Base-by-base conservation (phyloP, 2,888 invertebrate genomes). In the Alcis repandata region DNA sequence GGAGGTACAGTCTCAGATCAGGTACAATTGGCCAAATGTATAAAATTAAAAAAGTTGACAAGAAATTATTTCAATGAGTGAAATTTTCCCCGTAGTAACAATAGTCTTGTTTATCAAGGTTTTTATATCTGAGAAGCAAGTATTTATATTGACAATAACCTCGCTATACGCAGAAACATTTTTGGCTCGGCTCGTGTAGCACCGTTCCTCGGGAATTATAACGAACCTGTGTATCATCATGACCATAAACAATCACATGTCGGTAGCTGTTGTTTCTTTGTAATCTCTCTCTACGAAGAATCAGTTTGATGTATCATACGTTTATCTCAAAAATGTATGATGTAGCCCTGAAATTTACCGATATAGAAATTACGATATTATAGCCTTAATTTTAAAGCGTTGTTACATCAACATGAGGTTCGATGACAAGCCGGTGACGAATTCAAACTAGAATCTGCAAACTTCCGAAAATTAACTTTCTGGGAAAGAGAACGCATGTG, bases 241-340 rank as follows among this genome's bases (percentile, higher is more conserved):
- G 33, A 45, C 19, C 63, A 59, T 59, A 59, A 53, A 59, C 52
- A 63, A 63, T 49, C 51, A 49, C 54, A 60, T 60, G 65, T 65
- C 65, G 41, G 36, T 65, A 58, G 45, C 19, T 19, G 52, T 51
- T 20, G 33, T 45, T 61, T 63, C 62, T 41, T 2, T 51, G 62
- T 56, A 67, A 59, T 63, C 49, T 63, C 36, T 3, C 4, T n/a
- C 11, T 65, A 51, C 60, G 33, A 4, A 52, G 59, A 60, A 62
- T 40, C 32, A 41, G 38, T 59, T 59, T 38, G 33, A 59, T 59
- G 62, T 56, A 62, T 67, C 66, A 62, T 43, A 59, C 17, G 19
- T 52, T 60, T 60, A 60, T 60, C 65, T 65, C 22, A 48, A 27
- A n/a, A n/a, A 51, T 33, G 13, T 38, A 33, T 27, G 43, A 63